Evolutionary conservation across 2,888 invertebrate genomes (phyloP).

Genomic region (Miltochrista miniata): DNA sequence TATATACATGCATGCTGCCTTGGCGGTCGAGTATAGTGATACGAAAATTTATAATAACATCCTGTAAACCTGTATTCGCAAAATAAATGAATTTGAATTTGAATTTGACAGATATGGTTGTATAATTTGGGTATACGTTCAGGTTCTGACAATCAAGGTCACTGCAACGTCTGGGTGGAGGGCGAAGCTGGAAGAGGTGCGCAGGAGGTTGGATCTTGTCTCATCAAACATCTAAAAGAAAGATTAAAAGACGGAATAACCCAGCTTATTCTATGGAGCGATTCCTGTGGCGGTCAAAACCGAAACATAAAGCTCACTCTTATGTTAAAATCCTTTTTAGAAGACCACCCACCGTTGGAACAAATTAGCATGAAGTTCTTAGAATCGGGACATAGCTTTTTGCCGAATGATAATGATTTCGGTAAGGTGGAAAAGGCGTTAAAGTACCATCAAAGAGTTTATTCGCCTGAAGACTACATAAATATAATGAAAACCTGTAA

Average conservation of each 20-base stretch:
- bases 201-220: constrained; percentile 21
- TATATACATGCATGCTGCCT: no score
- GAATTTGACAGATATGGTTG: constrained; percentile 19
- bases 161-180: constrained; percentile 22
- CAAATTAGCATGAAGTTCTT: constrained; percentile 8
- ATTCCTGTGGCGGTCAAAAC: constrained; percentile 21
- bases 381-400: constrained; percentile 12
- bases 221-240: constrained; percentile 12
- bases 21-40: no score
- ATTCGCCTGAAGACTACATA: constrained; percentile 19
- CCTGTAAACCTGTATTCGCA: no score
- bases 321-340: constrained; percentile 20
- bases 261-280: constrained; percentile 13
- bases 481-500: constrained; percentile 16
- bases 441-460: constrained; percentile 20
- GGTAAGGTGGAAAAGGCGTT: constrained; percentile 17
- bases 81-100: no score
- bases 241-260: constrained; percentile 13
- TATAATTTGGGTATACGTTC: constrained; percentile 19
- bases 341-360: constrained; percentile 11
- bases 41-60: no score
- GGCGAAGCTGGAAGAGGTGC: constrained; percentile 23
- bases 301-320: constrained; percentile 19
- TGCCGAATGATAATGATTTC: constrained; percentile 19
- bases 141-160: constrained; percentile 14